Conservation (phyloP, 1,140 invertebrate species). For the Ridgeia piscesae region DNA sequence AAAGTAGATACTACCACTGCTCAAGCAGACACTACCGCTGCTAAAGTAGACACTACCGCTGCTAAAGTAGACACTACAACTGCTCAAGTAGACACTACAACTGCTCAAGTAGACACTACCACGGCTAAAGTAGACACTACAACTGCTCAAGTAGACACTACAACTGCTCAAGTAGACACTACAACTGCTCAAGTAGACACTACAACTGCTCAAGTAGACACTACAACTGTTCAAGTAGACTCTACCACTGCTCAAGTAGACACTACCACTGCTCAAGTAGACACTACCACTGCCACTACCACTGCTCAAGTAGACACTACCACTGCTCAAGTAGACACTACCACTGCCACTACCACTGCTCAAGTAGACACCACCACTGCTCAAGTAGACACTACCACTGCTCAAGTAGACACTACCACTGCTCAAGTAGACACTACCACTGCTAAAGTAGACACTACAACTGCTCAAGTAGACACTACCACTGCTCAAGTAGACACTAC, state of each 20-base stretch:
- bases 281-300: neutral
- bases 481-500: neutral
- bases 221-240: neutral
- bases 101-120: too few species aligned
- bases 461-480: neutral
- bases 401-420: neutral
- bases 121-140: too few species aligned
- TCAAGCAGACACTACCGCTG: neutral
- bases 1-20: neutral
- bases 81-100: neutral
- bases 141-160: too few species aligned
- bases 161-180: too few species aligned
- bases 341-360: neutral
- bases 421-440: neutral
- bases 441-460: neutral
- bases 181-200: neutral
- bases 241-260: neutral
- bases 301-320: neutral
- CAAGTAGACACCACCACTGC: neutral
- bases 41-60: neutral
- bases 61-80: neutral
- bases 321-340: neutral
- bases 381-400: neutral
- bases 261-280: neutral
- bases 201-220: neutral